Evolutionary conservation across 2,797 vertebrate species (phyloP).

Genomic region (Rhinoraja longicauda): DNA sequence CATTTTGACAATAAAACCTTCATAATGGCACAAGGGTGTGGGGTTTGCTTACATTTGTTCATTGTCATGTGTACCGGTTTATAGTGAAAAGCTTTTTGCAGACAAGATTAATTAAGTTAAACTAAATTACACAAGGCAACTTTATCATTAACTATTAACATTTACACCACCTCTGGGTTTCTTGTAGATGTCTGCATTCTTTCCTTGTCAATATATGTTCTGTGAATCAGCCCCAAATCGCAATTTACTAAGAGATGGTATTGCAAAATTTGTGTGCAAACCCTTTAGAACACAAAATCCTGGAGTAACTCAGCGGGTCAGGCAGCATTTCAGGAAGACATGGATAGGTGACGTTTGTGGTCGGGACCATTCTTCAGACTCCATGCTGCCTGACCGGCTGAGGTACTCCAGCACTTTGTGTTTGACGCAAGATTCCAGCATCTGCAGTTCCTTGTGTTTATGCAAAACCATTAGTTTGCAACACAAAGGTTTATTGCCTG

Average conservation of each 20-base stretch:
- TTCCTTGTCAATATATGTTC: not conserved
- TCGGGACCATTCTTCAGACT: no score
- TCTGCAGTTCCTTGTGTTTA: no score
- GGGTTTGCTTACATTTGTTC: no score
- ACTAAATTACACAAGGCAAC: not conserved
- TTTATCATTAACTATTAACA: conserved; percentile 16
- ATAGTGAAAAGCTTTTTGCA: not conserved
- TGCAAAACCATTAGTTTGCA: not conserved
- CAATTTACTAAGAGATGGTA: not conserved
- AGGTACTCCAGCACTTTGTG: no score
- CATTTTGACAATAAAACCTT: not conserved
- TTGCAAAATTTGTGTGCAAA: not conserved
- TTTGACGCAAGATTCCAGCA: no score
- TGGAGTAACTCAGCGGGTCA: no score
- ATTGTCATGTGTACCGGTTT: no score
- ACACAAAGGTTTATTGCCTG: not conserved
- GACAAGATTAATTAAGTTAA: not conserved
- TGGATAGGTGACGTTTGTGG: no score
- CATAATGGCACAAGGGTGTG: not conserved
- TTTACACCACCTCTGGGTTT: not conserved
- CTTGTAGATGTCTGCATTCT: not conserved
- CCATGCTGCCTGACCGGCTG: no score
- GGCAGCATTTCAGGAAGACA: no score
- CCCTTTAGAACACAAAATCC: no score
- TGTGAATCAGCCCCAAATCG: not conserved